Evolutionary conservation across 2,113 vertebrate genomes (phyloP).

Genomic region (Pangasianodon hypophthalmus): DNA sequence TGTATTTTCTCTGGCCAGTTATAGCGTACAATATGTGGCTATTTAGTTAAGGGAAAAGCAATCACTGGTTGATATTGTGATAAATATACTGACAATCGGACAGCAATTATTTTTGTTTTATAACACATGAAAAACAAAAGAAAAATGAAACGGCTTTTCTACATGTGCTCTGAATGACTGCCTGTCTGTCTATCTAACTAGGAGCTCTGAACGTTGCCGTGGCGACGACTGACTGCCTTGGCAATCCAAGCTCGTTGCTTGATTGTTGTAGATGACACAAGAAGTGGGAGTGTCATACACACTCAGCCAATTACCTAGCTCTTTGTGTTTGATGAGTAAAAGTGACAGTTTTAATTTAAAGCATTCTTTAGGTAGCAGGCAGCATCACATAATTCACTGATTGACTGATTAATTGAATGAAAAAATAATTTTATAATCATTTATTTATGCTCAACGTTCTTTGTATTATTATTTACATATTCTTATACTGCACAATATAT

Average conservation of each 20-base stretch:
- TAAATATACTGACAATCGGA: not conserved
- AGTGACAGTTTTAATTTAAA: not conserved
- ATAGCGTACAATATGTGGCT: not conserved
- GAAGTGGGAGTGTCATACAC: not conserved
- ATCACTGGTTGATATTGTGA: not conserved
- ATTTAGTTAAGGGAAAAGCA: not conserved
- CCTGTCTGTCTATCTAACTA: not conserved
- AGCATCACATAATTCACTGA: not conserved
- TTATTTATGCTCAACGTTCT: not conserved
- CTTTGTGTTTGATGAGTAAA: not conserved
- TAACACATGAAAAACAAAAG: not conserved
- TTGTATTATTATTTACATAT: not conserved
- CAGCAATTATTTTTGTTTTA: not conserved
- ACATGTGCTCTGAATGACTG: not conserved
- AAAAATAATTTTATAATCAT: not conserved
- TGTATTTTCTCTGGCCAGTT: not conserved
- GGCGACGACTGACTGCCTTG: not conserved
- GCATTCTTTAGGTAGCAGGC: not conserved
- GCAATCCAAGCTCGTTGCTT: not conserved
- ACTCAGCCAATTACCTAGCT: not conserved
- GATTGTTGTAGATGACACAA: not conserved
- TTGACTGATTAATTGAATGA: not conserved
- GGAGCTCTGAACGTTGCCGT: not conserved
- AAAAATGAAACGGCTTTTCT: not conserved
- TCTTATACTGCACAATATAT: not conserved